Evolutionary conservation across 2,888 invertebrate genomes (phyloP).

Genomic region (Lithophane ornitopus): DNA sequence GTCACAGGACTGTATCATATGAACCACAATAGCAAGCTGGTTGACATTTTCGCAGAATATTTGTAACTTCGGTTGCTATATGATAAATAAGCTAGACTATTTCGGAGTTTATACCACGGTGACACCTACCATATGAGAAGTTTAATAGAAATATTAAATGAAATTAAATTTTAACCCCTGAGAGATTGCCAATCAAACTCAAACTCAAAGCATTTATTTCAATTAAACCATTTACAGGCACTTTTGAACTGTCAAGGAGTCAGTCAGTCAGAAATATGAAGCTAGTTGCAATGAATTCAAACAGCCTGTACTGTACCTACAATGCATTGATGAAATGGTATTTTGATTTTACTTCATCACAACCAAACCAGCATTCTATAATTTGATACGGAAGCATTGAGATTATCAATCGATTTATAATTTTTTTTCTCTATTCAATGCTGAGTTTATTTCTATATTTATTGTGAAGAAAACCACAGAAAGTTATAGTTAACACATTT

Average conservation of each 20-base stretch:
- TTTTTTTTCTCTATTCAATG: conserved; percentile 49
- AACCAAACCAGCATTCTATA: background rate
- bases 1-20: background rate
- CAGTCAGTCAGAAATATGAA: no score
- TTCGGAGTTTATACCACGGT: background rate
- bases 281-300: no score
- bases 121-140: background rate
- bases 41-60: background rate
- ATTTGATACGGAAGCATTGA: conserved; percentile 29
- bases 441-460: conserved; percentile 16
- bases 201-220: no score
- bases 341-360: conserved; percentile 9
- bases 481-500: conserved; percentile 49
- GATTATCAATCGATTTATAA: conserved; percentile 34
- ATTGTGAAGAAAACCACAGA: conserved; percentile 45
- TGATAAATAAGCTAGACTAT: background rate
- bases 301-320: background rate
- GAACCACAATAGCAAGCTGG: background rate
- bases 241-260: no score
- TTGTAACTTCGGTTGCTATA: background rate
- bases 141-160: background rate
- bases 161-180: background rate
- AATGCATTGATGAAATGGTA: background rate
- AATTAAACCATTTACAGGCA: no score
- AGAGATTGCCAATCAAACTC: background rate